Percentiles rank a stretch among this genome's conserved stretches.
These are phyloP conservation scores for Neoitamus cyanurus DNA, from an alignment of 2,888 invertebrate genomes.

Conservation along the genomic window DNA sequence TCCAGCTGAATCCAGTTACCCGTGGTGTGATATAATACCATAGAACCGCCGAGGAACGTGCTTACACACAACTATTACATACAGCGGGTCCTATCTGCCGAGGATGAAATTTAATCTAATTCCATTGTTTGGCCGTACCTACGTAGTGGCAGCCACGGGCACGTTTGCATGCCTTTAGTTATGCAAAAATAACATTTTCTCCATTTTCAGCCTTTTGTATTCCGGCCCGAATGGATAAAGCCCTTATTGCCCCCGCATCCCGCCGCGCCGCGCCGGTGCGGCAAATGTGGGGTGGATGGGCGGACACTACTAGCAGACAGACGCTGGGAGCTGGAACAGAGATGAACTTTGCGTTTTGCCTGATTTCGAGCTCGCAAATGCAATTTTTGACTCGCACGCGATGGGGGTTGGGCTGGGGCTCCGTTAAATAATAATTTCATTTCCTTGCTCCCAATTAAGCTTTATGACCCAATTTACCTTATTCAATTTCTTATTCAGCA, in stretches of 20 bases:
- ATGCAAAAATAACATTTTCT: constrained; percentile 37
- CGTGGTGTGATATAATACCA: constrained; percentile 1
- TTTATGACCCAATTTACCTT: background rate
- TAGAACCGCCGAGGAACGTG: background rate
- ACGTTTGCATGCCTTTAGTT: background rate
- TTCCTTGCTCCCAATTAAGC: background rate
- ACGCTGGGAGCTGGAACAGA: background rate
- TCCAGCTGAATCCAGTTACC: constrained; percentile 7
- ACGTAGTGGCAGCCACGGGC: background rate
- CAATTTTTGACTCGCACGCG: background rate
- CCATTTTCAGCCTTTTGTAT: constrained; percentile 35
- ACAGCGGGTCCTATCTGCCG: background rate
- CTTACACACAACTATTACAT: constrained; percentile 12
- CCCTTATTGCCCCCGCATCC: background rate
- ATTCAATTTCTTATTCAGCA: constrained; percentile 14
- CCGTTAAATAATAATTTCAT: constrained; percentile 24
- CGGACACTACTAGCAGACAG: background rate
- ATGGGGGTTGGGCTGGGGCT: background rate
- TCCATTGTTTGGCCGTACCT: constrained; percentile 25
- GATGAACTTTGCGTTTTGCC: background rate
- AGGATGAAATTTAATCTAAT: constrained; percentile 38
- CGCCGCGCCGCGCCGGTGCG: background rate
- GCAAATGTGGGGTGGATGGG: background rate
- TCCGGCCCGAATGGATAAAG: constrained; percentile 1
- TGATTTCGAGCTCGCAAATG: background rate